Conservation (phyloP, 2,113 vertebrate genomes). For the Phrynosoma platyrhinos region DNA sequence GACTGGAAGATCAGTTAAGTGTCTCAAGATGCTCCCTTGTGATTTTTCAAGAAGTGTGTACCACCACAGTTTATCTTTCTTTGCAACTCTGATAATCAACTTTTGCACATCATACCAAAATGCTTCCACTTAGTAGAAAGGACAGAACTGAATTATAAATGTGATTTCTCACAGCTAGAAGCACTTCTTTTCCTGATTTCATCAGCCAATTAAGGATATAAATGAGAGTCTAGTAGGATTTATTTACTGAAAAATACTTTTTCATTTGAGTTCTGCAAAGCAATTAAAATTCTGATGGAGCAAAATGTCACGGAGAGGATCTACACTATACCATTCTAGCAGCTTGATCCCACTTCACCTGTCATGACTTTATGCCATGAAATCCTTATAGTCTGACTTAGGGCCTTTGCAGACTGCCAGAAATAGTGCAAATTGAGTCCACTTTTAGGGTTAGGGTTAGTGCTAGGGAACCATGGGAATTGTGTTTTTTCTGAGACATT, state of each 20-base stretch:
- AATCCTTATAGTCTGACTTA: too few species aligned
- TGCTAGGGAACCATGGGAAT: too few species aligned
- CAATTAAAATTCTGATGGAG: constrained; percentile 19
- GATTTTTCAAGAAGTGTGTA: constrained; percentile 12
- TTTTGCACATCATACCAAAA: background rate
- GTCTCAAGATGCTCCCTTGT: background rate
- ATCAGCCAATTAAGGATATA: constrained; percentile 24
- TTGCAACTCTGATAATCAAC: constrained; percentile 36
- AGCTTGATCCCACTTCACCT: too few species aligned
- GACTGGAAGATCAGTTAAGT: constrained; percentile 24
- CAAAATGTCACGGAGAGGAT: background rate
- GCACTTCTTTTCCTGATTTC: constrained; percentile 18
- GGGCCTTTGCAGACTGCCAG: too few species aligned
- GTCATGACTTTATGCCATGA: too few species aligned
- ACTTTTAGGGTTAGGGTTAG: too few species aligned
- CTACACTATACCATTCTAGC: too few species aligned
- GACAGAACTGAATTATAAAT: constrained; percentile 42
- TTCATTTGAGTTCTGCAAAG: constrained; percentile 29
- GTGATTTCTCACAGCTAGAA: constrained; percentile 35
- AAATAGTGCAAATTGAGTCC: too few species aligned
- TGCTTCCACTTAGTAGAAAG: constrained; percentile 27
- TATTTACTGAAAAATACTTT: constrained; percentile 34
- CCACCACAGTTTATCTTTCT: background rate
- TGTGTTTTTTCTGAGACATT: too few species aligned
- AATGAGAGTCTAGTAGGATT: constrained; percentile 23